Evolutionary conservation across 2,113 vertebrate genomes (phyloP).

Genomic region (Callithrix jacchus): DNA sequence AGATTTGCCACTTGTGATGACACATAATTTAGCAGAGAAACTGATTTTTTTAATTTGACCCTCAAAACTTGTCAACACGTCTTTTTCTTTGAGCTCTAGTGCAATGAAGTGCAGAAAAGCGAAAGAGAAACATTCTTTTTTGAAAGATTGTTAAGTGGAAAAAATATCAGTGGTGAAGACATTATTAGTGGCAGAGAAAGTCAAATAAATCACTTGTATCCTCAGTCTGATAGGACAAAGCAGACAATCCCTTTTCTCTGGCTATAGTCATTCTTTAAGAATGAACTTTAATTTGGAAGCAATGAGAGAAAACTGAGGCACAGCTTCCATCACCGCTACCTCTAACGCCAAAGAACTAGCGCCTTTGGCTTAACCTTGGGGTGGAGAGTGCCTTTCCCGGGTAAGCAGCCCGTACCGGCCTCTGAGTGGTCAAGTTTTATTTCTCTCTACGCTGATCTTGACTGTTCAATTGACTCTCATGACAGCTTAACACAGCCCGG

Average conservation of each 20-base stretch:
- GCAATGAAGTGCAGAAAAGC: background rate
- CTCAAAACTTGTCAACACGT: slow-evolving; percentile 30
- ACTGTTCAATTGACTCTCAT: background rate
- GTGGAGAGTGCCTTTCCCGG: background rate
- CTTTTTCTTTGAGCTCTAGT: background rate
- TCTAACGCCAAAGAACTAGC: background rate
- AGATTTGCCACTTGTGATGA: background rate
- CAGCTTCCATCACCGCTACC: background rate
- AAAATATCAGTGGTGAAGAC: background rate
- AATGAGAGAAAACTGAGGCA: background rate
- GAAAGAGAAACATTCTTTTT: background rate
- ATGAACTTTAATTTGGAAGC: background rate
- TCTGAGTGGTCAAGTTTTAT: background rate
- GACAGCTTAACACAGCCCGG: background rate
- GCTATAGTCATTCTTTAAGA: background rate
- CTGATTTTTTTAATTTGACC: background rate
- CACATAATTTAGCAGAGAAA: background rate
- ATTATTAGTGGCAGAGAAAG: slow-evolving; percentile 24
- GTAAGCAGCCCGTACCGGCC: background rate
- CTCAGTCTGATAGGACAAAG: background rate
- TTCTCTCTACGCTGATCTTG: background rate
- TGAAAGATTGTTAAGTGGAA: slow-evolving; percentile 32
- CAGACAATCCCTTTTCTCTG: background rate
- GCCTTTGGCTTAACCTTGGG: background rate
- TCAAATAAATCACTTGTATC: background rate